Conservation (phyloP, 1,140 invertebrate species). For the Ostrea edulis region DNA sequence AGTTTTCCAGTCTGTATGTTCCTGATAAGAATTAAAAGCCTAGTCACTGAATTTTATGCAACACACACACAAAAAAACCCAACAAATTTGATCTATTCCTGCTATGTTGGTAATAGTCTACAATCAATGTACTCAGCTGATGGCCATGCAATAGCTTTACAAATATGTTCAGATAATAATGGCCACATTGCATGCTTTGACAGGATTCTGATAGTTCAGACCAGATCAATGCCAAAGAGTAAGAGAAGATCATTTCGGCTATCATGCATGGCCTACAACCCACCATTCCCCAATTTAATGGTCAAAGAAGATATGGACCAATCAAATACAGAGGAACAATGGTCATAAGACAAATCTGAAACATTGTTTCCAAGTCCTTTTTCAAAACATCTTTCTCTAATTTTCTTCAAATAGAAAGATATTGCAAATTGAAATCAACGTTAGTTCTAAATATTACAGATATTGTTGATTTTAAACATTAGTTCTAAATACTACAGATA, state of each 20-base stretch:
- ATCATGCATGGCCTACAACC: conserved; percentile 9
- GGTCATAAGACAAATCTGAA: too few species aligned
- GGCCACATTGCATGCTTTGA: conserved; percentile 30
- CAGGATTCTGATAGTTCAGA: conserved; percentile 26
- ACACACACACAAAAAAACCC: not conserved
- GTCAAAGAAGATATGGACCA: not conserved
- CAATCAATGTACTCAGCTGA: conserved; percentile 5
- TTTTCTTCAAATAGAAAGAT: not conserved
- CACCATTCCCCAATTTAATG: not conserved
- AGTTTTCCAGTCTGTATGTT: not conserved
- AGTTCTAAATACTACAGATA: not conserved
- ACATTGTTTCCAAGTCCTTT: not conserved
- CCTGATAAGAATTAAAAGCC: not conserved
- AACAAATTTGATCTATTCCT: not conserved
- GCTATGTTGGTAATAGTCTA: not conserved
- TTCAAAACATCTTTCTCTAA: not conserved
- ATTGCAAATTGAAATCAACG: not conserved
- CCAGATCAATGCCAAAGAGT: not conserved
- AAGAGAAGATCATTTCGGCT: not conserved
- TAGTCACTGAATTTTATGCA: not conserved
- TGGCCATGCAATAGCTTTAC: conserved; percentile 14
- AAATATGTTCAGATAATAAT: conserved; percentile 28
- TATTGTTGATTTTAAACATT: not conserved
- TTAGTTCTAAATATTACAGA: too few species aligned
- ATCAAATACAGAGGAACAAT: not conserved